Evolutionary conservation across 2,888 invertebrate genomes (phyloP).

Genomic region (Spisula subtruncata): DNA sequence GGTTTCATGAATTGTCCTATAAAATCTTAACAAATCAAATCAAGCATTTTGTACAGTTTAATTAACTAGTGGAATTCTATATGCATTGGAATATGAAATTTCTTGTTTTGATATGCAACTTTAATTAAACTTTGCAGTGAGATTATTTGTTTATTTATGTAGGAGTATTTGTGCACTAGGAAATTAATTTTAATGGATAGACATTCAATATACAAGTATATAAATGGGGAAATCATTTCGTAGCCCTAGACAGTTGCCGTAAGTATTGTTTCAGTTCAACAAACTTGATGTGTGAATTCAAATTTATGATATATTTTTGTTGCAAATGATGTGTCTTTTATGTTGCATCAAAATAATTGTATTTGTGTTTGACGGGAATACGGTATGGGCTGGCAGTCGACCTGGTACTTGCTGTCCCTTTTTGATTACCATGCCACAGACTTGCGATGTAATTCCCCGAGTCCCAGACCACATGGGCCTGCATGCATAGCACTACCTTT

Average conservation of each 20-base stretch:
- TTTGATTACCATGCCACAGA: not conserved
- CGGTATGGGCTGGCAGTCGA: no score
- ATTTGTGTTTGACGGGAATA: no score
- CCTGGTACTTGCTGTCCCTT: not conserved
- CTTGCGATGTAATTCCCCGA: no score
- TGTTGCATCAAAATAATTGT: no score
- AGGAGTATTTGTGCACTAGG: not conserved
- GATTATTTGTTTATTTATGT: not conserved
- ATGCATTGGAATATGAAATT: not conserved
- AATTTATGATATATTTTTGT: no score
- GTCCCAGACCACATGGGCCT: no score
- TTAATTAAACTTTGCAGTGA: not conserved
- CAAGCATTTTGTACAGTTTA: conserved; percentile 4
- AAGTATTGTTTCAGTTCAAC: conserved; percentile 15
- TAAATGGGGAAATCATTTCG: conserved; percentile 42
- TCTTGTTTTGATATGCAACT: conserved; percentile 14
- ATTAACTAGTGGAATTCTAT: conserved; percentile 7
- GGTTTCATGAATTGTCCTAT: conserved; percentile 28
- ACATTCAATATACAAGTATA: no score
- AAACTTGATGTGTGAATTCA: not conserved
- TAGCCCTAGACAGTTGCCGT: conserved; percentile 47
- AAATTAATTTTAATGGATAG: conserved; percentile 24
- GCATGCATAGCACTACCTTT: no score
- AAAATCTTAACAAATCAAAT: conserved; percentile 9
- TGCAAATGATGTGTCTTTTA: not conserved